Evolutionary conservation across 2,797 vertebrate species (phyloP), one percentile per base, ranked within the genome.

Genomic region (Chiloscyllium punctatum): DNA sequence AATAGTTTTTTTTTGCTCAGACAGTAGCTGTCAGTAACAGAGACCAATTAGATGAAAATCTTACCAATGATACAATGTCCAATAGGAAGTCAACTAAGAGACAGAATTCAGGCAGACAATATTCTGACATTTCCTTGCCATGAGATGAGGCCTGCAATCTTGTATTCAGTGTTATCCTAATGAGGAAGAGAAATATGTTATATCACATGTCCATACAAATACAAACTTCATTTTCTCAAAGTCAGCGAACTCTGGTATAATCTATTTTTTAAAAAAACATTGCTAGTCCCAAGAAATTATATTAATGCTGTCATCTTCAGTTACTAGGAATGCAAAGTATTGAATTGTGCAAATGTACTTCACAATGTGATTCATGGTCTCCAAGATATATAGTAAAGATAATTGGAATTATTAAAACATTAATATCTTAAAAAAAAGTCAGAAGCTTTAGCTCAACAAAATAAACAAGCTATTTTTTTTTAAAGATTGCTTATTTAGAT

Each of bases 1-100:
- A 91, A 91, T 66, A 16, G n/a, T 33, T n/a, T 21, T 66, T 23
- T 68, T 62, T n/a, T 62, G 5, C 33, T 90, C 53, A 62, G 53
- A 4, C 21, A 42, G 37, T 96, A 74, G 96, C 21, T n/a, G 91
- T 82, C 96, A 96, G 95, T 79, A 27, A 37, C 66, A 51, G 95
- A 42, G 84, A 95, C 15, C 66, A 13, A 30, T 42, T 84, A 66
- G 95, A 7, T 96, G 37, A 96, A 87, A 95, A 33, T 97, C 99
- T 99, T 98, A 99, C 99, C 99, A 99, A 98, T 97, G 99, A 99
- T 96, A 99, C 99, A 96, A 99, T 99, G 97, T 99, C 99, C 98
- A 99, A 97, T 95, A 99, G 98, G 97, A 99, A 99, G 97, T 99
- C 99, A 91, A 99, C 98, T 96, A 99, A 97, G 96, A 99, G 98